Evolutionary conservation across 2,113 vertebrate genomes (phyloP), one percentile per base, ranked within the genome.

Genomic region (Ophiodon elongatus): DNA sequence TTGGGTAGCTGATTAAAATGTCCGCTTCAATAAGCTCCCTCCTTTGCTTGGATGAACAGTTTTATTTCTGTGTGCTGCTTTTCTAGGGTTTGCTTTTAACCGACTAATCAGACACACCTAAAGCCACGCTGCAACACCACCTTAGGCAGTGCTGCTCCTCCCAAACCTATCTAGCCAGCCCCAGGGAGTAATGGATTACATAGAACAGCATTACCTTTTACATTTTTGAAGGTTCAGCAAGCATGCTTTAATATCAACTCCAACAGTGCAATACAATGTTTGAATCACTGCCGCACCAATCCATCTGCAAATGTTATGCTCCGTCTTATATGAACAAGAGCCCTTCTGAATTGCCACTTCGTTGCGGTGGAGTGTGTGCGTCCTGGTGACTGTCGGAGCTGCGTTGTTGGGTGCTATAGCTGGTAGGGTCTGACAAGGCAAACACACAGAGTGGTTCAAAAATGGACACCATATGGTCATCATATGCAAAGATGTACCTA

Each of bases 1-100:
- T 87, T 86, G 86, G 86, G 79, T 73, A 75, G 88, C 91, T 90
- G 92, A 93, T 93, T 91, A 90, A 87, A 92, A 85, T 91, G 92
- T 92, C 89, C 65, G 79, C 82, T 85, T 89, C 89, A 89, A 89
- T 91, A 87, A 89, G 73, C 84, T 85, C 82, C 67, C 25, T 19
- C 73, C 67, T 81, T 80, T 87, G 84, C 88, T 79, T 64, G 85
- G 88, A 83, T 84, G 87, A 91, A 87, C 80, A 77, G 78, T 85
- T 91, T 80, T 80, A 88, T 90, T 85, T 88, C 73, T 73, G 79
- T 2, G 77, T 27, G 74, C 65, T 82, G 79, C 81, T 78, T 82
- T 83, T 75, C 83, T 59, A 59, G 54, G 41, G 50, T 88, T 90
- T 86, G 64, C 85, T 81, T 87, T 83, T 79, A 85, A 82, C 77